A percentile compares a stretch with the other conserved stretches of the same genome.
phyloP scores from a whole-genome alignment of 2,797 vertebrate genomes.

The Epinephelus awoara region DNA sequence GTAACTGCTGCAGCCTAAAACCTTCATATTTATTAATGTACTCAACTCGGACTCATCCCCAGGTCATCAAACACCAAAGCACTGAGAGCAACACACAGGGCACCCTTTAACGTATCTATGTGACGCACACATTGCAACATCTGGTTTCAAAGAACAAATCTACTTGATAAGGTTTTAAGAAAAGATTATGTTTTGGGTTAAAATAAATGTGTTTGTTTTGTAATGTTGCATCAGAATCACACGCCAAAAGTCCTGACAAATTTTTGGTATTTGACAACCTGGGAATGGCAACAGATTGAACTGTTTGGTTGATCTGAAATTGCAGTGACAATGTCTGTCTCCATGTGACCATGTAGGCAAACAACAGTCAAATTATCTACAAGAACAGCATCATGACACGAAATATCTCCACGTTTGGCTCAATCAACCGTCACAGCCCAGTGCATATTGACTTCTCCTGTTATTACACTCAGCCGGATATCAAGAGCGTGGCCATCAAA shows the following conservation, averaged over 20 bases:
- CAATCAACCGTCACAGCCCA: slow-evolving; percentile 26
- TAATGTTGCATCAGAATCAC: too few species aligned
- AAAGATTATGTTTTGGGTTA: too few species aligned
- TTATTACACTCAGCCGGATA: slow-evolving; percentile 33
- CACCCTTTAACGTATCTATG: too few species aligned
- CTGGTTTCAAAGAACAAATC: too few species aligned
- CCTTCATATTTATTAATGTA: neutral
- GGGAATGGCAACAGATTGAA: neutral
- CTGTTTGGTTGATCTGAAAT: neutral
- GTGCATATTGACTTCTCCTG: slow-evolving; percentile 64
- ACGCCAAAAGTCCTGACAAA: too few species aligned
- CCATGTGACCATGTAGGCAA: slow-evolving; percentile 35
- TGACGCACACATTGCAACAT: too few species aligned
- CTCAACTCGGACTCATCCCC: neutral
- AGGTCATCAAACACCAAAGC: too few species aligned
- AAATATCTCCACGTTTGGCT: slow-evolving; percentile 15
- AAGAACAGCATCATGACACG: slow-evolving; percentile 54
- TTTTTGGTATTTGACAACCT: too few species aligned
- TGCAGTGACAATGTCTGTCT: neutral
- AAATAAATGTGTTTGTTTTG: too few species aligned
- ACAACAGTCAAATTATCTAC: slow-evolving; percentile 50
- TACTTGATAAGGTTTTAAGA: too few species aligned
- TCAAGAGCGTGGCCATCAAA: slow-evolving; percentile 31
- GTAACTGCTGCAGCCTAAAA: neutral
- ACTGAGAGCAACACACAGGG: too few species aligned